phyloP scores from a whole-genome alignment of 1,140 invertebrate genomes.

The Lerema accius region DNA sequence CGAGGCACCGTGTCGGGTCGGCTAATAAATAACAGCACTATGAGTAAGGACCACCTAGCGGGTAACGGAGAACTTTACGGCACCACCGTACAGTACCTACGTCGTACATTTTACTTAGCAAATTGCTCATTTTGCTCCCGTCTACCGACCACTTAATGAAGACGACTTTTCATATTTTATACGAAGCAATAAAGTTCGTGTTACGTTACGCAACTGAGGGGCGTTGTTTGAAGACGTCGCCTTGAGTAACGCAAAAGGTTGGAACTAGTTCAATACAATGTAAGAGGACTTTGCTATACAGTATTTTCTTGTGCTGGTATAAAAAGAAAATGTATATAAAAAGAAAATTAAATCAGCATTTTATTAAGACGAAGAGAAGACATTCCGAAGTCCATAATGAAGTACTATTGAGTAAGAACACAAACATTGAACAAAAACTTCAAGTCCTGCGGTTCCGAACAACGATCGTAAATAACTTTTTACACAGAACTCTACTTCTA shows the following conservation, averaged over 20 bases:
- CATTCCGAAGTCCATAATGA: too few species aligned
- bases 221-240: not conserved
- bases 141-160: slow-evolving; percentile 80
- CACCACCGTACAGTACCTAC: slow-evolving; percentile 66
- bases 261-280: not conserved
- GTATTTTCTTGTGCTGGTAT: too few species aligned
- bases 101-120: slow-evolving; percentile 77
- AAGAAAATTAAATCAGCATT: too few species aligned
- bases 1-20: slow-evolving; percentile 63
- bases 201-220: slow-evolving; percentile 19
- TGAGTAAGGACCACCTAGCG: slow-evolving; percentile 78
- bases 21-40: slow-evolving; percentile 74
- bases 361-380: too few species aligned
- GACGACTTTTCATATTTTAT: slow-evolving; percentile 54
- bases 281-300: too few species aligned
- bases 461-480: slow-evolving; percentile 2
- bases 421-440: slow-evolving; percentile 8
- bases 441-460: slow-evolving; percentile 8
- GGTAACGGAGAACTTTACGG: slow-evolving; percentile 68
- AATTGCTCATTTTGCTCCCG: slow-evolving; percentile 71
- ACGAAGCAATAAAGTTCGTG: slow-evolving; percentile 17
- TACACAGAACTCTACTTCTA: slow-evolving; percentile 24
- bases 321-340: too few species aligned
- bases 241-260: not conserved
- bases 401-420: not conserved